These are phyloP conservation scores for Intellagama lesueurii DNA, from an alignment of 2,797 vertebrate species.

Conservation along the genomic window DNA sequence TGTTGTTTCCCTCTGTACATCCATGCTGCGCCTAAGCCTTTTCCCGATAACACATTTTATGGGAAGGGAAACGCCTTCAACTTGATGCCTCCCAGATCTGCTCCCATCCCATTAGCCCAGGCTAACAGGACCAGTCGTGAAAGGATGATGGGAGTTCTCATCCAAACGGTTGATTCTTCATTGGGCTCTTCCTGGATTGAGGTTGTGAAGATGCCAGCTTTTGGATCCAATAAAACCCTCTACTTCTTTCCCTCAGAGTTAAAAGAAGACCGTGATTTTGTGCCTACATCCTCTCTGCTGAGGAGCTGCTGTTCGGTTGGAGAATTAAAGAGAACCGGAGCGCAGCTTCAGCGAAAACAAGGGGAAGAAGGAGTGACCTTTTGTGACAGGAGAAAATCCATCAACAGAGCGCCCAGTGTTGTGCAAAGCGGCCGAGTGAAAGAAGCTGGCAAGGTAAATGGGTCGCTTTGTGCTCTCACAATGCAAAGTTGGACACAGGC, in stretches of 20 bases:
- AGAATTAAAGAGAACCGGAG: neutral
- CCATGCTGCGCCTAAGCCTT: too few species aligned
- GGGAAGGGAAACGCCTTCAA: neutral
- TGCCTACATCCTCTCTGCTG: neutral
- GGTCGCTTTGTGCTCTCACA: slow-evolving; percentile 30
- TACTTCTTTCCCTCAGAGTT: neutral
- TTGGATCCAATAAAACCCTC: neutral
- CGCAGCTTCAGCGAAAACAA: neutral
- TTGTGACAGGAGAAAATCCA: neutral
- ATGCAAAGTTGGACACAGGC: neutral
- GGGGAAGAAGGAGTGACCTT: slow-evolving; percentile 6
- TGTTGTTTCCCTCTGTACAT: too few species aligned
- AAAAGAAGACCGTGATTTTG: neutral
- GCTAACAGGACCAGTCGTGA: neutral
- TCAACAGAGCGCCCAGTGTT: slow-evolving; percentile 7
- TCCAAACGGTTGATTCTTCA: neutral
- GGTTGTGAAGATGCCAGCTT: neutral
- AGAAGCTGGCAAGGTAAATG: slow-evolving; percentile 37
- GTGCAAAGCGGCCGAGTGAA: slow-evolving; percentile 17
- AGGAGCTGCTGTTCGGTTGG: neutral
- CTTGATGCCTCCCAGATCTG: neutral
- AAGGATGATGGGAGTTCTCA: neutral
- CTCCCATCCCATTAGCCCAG: too few species aligned
- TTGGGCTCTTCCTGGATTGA: neutral
- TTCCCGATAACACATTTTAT: neutral